Base-by-base conservation (phyloP, 2,888 invertebrate species). In the Andricus quercusramuli region DNA sequence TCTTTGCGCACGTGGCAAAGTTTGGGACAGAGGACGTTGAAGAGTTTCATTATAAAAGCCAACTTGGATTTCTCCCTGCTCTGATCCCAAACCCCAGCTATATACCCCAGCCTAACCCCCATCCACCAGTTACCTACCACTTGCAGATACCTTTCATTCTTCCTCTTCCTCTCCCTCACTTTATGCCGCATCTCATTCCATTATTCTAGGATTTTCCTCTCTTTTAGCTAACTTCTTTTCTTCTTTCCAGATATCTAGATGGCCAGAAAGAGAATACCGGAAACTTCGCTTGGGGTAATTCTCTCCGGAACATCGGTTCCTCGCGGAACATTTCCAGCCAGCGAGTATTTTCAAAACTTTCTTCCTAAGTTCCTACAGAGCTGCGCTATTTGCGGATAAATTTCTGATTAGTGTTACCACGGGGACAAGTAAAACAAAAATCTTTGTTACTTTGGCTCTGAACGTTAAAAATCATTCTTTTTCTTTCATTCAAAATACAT, bases 1-100 rank as follows among this genome's bases (percentile, higher is more conserved):
- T 89, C 88, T 87, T 88, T 79, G 83, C 85, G 85, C 83, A 81
- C 85, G 83, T 83, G 82, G 84, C 81, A 78, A 84, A 84, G 83
- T 85, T 85, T 77, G 74, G 22, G 66, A 77, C 77, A 76, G 80
- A 76, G 80, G 83, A 77, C 81, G 78, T 77, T 80, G 83, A 83
- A 84, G 87, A 88, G 85, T 88, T 87, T 84, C 85, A 85, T 84
- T 88, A 85, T 85, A 85, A 86, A 89, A 87, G 88, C 86, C 86
- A 86, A 88, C 85, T 88, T 87, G 81, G 79, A 76, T 82, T 82
- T 78, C 83, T 78, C 56, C 79, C 77, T 82, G 77, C 76, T 79
- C 82, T 82, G 64, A 80, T 78, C 79, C 77, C 2, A 41, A 13
- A 11, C 41, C 41, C 41, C 41, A 41, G 41, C 13, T 41, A 41